phyloP scores from a whole-genome alignment of 2,113 vertebrate genomes.

The Mionectes macconnelli region DNA sequence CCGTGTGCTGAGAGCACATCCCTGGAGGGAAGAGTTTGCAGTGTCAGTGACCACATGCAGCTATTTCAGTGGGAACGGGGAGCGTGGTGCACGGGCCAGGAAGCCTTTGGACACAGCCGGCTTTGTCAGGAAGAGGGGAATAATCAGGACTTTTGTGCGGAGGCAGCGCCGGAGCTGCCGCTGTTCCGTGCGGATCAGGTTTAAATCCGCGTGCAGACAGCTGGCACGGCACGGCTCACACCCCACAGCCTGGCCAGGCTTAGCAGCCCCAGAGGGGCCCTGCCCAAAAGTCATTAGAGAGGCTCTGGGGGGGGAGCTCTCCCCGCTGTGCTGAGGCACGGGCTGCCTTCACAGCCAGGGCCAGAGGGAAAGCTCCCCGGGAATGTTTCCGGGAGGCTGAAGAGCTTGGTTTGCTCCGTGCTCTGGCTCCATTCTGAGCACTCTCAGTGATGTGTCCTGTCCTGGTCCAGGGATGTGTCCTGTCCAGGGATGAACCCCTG shows the following conservation, averaged over 20 bases:
- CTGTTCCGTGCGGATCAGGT: conserved; percentile 11
- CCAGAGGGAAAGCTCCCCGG: not conserved
- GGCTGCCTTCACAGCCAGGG: not conserved
- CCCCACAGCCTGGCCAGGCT: not conserved
- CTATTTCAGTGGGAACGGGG: not conserved
- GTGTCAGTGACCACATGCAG: not conserved
- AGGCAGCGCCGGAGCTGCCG: not conserved
- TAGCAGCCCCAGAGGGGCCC: conserved; percentile 17
- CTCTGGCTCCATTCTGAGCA: fast-evolving
- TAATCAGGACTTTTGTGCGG: not conserved
- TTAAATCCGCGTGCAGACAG: conserved; percentile 36
- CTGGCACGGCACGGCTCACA: conserved; percentile 9
- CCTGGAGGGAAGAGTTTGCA: not conserved
- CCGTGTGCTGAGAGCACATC: fast-evolving
- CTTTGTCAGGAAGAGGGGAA: not conserved
- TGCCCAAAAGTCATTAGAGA: conserved; percentile 19
- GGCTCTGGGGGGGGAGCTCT: not conserved
- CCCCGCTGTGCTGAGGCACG: not conserved
- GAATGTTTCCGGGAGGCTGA: not conserved
- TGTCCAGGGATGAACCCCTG: fast-evolving
- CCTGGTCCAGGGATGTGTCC: no score
- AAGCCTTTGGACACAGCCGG: not conserved
- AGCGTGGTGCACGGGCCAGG: not conserved
- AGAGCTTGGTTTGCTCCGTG: not conserved
- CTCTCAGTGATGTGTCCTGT: no score